Percentiles rank a stretch among this genome's conserved stretches.
phyloP scores from a whole-genome alignment of 2,888 invertebrate species.

The Drosophila longiperda region DNA sequence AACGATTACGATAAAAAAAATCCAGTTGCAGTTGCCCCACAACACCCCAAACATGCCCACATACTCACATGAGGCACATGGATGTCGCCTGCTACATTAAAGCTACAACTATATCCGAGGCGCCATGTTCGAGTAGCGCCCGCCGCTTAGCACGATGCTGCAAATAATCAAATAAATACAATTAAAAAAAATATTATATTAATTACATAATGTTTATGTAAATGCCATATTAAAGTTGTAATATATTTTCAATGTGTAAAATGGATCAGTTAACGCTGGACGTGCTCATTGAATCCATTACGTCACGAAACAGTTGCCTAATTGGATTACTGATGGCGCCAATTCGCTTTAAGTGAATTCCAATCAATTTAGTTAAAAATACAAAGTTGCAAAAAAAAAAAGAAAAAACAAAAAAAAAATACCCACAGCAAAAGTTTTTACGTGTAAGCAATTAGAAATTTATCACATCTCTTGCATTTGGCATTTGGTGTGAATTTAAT shows the following conservation, averaged over 20 bases:
- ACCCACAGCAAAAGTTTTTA: neutral
- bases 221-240: neutral
- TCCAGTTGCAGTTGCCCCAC: neutral
- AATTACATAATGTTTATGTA: neutral
- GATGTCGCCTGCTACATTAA: conserved; percentile 85
- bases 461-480: neutral
- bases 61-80: conserved; percentile 86
- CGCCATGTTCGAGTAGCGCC: conserved; percentile 85
- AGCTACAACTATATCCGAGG: conserved; percentile 85
- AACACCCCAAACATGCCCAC: conserved; percentile 16
- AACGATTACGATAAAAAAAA: conserved; percentile 20
- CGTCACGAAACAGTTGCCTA: conserved; percentile 31
- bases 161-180: conserved; percentile 46
- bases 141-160: conserved; percentile 85
- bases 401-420: too few species aligned
- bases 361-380: conserved; percentile 56
- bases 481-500: neutral
- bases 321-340: conserved; percentile 63
- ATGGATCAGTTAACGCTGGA: neutral
- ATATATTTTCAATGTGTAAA: neutral
- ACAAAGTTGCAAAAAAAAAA: conserved; percentile 1
- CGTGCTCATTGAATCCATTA: conserved; percentile 50
- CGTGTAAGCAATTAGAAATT: neutral
- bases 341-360: conserved; percentile 38
- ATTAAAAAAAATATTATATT: conserved; percentile 7